Conservation (phyloP, 1,140 invertebrate species). For the Sipha flava region DNA sequence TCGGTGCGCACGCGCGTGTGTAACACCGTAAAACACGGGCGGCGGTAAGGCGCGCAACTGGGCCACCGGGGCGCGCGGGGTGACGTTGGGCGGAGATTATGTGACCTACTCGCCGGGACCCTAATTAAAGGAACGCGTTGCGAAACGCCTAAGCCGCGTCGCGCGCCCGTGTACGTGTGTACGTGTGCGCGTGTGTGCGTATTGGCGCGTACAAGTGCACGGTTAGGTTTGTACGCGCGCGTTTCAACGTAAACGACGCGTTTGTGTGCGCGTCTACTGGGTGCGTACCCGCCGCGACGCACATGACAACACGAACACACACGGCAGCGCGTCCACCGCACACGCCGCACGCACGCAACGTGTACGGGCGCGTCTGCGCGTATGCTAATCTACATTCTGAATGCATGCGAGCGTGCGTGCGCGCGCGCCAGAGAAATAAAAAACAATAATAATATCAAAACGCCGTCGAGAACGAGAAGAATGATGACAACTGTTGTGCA, state of each 20-base stretch:
- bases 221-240: not conserved
- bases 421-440: not conserved
- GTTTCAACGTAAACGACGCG: too few species aligned
- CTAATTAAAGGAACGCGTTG: conserved; percentile 29
- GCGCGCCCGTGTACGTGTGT: not conserved
- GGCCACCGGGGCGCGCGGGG: not conserved
- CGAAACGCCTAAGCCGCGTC: conserved; percentile 20
- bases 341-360: not conserved
- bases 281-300: too few species aligned
- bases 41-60: not conserved
- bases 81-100: conserved; percentile 28
- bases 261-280: too few species aligned
- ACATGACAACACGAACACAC: not conserved
- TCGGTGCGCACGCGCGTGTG: not conserved
- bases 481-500: conserved; percentile 15
- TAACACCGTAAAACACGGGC: too few species aligned
- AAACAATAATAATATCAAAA: not conserved
- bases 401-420: not conserved
- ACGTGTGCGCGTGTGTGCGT: not conserved
- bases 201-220: not conserved
- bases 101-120: conserved; percentile 32
- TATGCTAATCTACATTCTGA: conserved; percentile 26
- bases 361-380: not conserved
- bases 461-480: conserved; percentile 11
- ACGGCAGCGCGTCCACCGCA: too few species aligned